A percentile compares a stretch with the other conserved stretches of the same genome.
Conservation (phyloP, 2,113 vertebrate species). For the Proteles cristata region DNA sequence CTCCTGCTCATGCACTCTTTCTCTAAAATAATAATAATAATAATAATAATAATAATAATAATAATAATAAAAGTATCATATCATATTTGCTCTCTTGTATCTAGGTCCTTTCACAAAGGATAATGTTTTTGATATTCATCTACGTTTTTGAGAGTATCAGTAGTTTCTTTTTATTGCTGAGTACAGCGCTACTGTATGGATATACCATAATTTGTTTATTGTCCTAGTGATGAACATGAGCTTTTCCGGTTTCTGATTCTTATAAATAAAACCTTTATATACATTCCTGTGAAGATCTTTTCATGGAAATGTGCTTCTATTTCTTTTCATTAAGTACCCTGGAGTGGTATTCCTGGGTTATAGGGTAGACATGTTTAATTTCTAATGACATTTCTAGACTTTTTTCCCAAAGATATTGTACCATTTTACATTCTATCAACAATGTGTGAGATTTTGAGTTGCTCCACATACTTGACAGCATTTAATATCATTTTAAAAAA, state of each 20-base stretch:
- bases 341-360: neutral
- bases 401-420: neutral
- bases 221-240: neutral
- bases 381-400: neutral
- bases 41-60: too few relatives aligned
- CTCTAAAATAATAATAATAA: too few relatives aligned
- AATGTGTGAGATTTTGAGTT: neutral
- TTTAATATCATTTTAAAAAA: neutral
- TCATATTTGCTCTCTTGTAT: neutral
- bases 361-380: neutral
- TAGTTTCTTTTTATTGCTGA: neutral
- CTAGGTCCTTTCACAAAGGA: neutral
- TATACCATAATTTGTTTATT: neutral
- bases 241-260: neutral
- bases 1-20: too few relatives aligned
- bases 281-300: neutral
- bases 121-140: neutral
- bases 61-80: too few relatives aligned
- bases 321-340: neutral
- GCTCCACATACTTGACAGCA: neutral
- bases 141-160: neutral
- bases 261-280: neutral
- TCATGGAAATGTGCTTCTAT: neutral
- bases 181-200: neutral
- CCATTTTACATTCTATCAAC: neutral